Conservation (phyloP, 2,113 vertebrate species). For the Cisticola juncidis region DNA sequence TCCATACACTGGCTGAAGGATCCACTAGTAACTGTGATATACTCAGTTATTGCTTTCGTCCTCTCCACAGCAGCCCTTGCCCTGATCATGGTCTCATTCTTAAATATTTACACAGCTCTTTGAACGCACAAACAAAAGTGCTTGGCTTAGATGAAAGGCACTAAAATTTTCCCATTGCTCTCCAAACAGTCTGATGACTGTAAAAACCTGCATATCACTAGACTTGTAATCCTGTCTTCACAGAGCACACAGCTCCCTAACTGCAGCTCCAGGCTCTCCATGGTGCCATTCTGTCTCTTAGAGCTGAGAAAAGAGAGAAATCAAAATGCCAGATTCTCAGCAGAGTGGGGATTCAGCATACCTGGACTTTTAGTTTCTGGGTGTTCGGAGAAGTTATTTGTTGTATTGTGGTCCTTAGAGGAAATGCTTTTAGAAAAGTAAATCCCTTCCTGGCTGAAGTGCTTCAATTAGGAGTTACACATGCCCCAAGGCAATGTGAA, state of each 20-base stretch:
- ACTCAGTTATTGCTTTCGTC: not conserved
- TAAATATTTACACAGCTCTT: constrained; percentile 46
- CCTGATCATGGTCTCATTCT: not conserved
- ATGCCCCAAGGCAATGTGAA: not conserved
- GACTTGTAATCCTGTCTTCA: not conserved
- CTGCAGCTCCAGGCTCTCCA: not conserved
- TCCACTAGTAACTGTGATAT: not conserved
- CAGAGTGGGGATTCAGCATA: not conserved
- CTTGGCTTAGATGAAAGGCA: constrained; percentile 9
- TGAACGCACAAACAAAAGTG: not conserved
- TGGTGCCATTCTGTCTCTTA: not conserved
- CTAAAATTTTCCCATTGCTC: not conserved
- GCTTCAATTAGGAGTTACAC: not conserved
- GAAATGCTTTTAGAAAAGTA: not conserved
- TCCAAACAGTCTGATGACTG: not conserved
- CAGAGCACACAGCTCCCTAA: not conserved
- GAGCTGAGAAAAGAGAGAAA: not conserved
- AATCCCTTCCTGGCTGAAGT: not conserved
- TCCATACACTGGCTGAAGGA: constrained; percentile 19
- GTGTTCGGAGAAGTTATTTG: not conserved
- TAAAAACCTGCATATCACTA: not conserved
- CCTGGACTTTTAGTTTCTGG: not conserved
- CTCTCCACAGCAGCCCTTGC: not conserved
- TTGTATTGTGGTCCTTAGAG: not conserved
- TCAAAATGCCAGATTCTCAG: not conserved